Conservation (phyloP, 2,888 invertebrate genomes). For the Cloeon dipterum region DNA sequence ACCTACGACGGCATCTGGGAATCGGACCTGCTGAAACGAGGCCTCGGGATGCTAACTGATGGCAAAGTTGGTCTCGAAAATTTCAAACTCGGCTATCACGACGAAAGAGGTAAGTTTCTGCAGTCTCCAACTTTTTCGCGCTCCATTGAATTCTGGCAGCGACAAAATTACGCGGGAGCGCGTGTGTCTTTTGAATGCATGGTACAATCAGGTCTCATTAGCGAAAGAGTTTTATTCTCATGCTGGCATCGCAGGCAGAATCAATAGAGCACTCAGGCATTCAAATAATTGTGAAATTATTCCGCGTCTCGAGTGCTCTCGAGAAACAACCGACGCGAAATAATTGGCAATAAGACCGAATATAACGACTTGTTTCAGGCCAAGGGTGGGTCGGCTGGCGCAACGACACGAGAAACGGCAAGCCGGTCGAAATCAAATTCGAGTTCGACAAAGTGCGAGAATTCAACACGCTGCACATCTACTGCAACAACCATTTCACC, state of each 20-base stretch:
- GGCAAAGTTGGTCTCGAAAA: constrained; percentile 56
- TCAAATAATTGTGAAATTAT: not conserved
- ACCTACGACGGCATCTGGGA: constrained; percentile 71
- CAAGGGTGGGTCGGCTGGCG: constrained; percentile 86
- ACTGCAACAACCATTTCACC: constrained; percentile 66
- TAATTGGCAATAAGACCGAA: not conserved
- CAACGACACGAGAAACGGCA: constrained; percentile 40
- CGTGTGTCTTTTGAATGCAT: no score
- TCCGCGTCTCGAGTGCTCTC: not conserved
- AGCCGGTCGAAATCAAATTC: constrained; percentile 42
- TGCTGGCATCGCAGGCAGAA: not conserved
- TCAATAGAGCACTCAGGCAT: no score
- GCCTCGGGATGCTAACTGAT: constrained; percentile 67
- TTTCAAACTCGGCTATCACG: constrained; percentile 39
- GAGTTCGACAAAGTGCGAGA: constrained; percentile 75
- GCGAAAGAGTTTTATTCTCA: not conserved
- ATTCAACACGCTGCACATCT: constrained; percentile 59
- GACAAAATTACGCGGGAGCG: no score
- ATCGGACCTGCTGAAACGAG: constrained; percentile 45
- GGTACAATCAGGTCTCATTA: no score
- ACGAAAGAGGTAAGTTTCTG: constrained; percentile 21
- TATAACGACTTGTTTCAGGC: constrained; percentile 15
- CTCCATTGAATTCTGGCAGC: no score
- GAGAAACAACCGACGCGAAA: not conserved
- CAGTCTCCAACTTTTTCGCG: no score